A percentile compares a stretch with the other conserved stretches of the same genome.
Conservation (phyloP, 2,797 vertebrate genomes). For the Sebastes steindachneri region DNA sequence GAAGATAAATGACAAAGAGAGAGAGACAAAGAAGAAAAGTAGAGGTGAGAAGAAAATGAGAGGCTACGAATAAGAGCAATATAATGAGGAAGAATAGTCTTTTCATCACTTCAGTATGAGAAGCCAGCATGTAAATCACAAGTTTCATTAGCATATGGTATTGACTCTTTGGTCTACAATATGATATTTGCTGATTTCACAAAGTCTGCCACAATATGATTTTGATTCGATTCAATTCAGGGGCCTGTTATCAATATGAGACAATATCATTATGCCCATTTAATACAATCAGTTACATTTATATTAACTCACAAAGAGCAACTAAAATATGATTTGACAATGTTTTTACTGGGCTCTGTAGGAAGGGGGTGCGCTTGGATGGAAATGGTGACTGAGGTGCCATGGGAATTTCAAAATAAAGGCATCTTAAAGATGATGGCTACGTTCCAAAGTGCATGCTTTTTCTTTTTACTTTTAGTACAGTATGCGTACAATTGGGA, state of each 20-base stretch:
- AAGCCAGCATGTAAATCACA: background rate
- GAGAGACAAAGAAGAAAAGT: background rate
- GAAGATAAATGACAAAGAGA: background rate
- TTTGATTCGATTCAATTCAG: background rate
- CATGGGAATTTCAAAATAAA: too few relatives aligned
- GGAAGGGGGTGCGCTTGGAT: background rate
- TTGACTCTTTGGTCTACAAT: background rate
- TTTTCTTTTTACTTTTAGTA: too few relatives aligned
- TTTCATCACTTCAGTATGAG: conserved; percentile 14
- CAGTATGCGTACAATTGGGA: too few relatives aligned
- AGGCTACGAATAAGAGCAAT: background rate
- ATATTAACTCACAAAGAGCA: background rate
- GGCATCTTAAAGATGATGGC: too few relatives aligned
- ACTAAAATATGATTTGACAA: background rate
- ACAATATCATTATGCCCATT: background rate
- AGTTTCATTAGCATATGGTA: background rate
- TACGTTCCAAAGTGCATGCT: too few relatives aligned
- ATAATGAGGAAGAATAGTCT: conserved; percentile 5
- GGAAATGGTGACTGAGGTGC: background rate
- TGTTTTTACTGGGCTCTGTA: background rate
- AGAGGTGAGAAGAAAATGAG: background rate
- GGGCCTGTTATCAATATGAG: too few relatives aligned
- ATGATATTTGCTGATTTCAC: background rate
- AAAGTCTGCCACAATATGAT: background rate
- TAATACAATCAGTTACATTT: background rate